These are phyloP conservation scores for Cranoglanis bouderius DNA, from an alignment of 2,113 vertebrate species.

Conservation along the genomic window DNA sequence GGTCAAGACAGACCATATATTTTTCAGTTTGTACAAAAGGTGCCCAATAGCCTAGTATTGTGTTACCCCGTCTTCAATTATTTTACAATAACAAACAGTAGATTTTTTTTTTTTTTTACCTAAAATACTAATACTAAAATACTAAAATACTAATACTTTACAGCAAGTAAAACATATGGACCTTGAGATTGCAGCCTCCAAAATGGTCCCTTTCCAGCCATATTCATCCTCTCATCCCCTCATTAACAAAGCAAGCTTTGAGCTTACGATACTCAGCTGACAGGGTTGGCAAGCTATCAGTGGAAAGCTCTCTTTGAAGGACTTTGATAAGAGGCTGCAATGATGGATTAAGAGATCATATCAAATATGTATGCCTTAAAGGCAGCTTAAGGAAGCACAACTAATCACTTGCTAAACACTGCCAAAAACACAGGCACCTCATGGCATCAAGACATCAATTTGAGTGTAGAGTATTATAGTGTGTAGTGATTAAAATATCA, in stretches of 20 bases:
- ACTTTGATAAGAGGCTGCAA: slow-evolving; percentile 58
- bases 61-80: background rate
- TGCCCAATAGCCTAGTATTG: background rate
- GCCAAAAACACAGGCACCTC: slow-evolving; percentile 11
- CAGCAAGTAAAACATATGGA: slow-evolving; percentile 38
- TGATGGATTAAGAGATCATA: slow-evolving; percentile 65
- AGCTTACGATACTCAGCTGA: slow-evolving; percentile 55
- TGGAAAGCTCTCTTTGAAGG: slow-evolving; percentile 53
- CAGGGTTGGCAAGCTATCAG: slow-evolving; percentile 60
- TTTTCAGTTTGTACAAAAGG: background rate
- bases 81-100: background rate
- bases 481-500: slow-evolving; percentile 24
- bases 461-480: slow-evolving; percentile 16
- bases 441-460: slow-evolving; percentile 29
- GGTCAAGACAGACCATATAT: background rate
- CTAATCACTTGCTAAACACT: slow-evolving; percentile 53
- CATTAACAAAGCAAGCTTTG: slow-evolving; percentile 37
- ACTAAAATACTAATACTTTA: too few relatives aligned
- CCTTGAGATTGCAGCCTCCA: slow-evolving; percentile 52
- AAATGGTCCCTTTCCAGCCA: slow-evolving; percentile 6
- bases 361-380: slow-evolving; percentile 61
- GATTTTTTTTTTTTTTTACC: too few relatives aligned
- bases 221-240: slow-evolving; percentile 39
- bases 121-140: too few relatives aligned
- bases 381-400: slow-evolving; percentile 55